These are phyloP conservation scores for Spodoptera picta DNA, from an alignment of 2,888 invertebrate species.

Conservation along the genomic window DNA sequence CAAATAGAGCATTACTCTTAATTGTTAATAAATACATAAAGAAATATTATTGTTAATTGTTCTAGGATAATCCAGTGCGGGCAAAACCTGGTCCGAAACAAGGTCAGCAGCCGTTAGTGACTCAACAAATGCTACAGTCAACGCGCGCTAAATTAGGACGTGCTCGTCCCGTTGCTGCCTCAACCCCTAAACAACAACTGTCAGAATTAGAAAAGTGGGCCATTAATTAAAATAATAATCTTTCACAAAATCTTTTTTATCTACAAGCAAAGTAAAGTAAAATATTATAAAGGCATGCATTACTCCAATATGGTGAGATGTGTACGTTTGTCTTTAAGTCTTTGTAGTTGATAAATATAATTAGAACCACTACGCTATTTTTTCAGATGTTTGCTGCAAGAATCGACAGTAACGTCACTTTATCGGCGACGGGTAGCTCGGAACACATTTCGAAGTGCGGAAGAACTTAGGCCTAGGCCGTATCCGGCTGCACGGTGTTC, in stretches of 20 bases:
- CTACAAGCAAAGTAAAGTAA: no score
- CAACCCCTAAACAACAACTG: constrained; percentile 83
- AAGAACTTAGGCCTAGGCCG: constrained; percentile 78
- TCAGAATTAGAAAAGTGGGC: constrained; percentile 81
- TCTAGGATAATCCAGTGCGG: constrained; percentile 79
- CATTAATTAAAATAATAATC: background rate
- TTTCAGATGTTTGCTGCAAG: constrained; percentile 82
- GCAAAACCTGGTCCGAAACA: constrained; percentile 67
- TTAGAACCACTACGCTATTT: background rate
- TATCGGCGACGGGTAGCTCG: constrained; percentile 76
- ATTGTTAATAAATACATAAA: no score
- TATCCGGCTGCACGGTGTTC: constrained; percentile 64
- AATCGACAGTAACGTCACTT: constrained; percentile 74
- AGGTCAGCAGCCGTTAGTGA: constrained; percentile 74
- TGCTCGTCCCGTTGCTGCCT: constrained; percentile 81
- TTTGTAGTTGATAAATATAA: no score
- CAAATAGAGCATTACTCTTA: no score
- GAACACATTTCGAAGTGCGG: constrained; percentile 77
- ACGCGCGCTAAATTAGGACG: constrained; percentile 85
- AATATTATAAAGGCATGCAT: no score
- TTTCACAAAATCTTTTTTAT: no score
- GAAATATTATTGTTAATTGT: background rate
- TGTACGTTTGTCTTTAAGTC: no score
- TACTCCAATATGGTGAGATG: no score
- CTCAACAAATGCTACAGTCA: constrained; percentile 78